Evolutionary conservation across 2,113 vertebrate genomes (phyloP), one percentile per base, ranked within the genome.

Genomic region (Spheniscus mendiculus): DNA sequence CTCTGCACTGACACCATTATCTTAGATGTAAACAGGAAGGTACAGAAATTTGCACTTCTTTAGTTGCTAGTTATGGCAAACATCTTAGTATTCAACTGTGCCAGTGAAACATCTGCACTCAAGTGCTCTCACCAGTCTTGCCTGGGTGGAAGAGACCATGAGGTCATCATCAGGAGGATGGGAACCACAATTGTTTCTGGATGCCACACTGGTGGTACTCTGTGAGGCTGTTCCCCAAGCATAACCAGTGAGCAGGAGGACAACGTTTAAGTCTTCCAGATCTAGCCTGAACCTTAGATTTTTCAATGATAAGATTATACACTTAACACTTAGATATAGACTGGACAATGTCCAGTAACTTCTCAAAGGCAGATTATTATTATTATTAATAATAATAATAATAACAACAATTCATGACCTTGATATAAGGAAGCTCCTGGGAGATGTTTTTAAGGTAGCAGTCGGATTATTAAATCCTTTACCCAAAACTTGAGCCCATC

Each of bases 161-260:
- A 53, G 45, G 5, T 78, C 34, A 27, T 23, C 38, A 18, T 29
- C 42, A 58, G 73, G n/a, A 50, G 42, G 18, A 38, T 49, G 55
- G 72, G 58, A 84, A n/a, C 3, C 30, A 22, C 20, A 10, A n/a
- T 2, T 38, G 13, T 44, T 69, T 69, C n/a, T 85, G 26, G 29
- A 10, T 56, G 21, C 16, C 47, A 18, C 3, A 5, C 29, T 44
- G 25, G n/a, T 47, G 44, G 6, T 27, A 19, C 34, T 84, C n/a
- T 2, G 0, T 32, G 32, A 29, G n/a, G 23, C 20, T 66, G 4
- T 11, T 74, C 23, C 66, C 42, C 7, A 1, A 38, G 45, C 25
- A 47, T 13, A 78, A 30, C 32, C 70, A 79, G 32, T 11, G 52
- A 87, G 26, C 5, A 40, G 21, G 4, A 66, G 15, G 23, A 59